phyloP scores from a whole-genome alignment of 2,888 invertebrate genomes.

The Hyppa rectilinea region DNA sequence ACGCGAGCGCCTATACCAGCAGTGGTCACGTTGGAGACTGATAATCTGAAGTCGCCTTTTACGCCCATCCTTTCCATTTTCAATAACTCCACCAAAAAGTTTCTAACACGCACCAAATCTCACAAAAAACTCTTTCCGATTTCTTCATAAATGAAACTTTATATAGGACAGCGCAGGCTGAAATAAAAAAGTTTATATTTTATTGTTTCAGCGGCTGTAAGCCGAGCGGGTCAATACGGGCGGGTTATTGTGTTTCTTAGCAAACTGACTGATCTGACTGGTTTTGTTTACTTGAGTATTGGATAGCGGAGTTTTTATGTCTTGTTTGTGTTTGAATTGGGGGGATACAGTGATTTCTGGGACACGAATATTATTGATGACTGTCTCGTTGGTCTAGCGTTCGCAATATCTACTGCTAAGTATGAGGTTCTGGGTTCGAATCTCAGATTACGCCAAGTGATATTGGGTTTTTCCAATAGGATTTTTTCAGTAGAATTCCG shows the following conservation, averaged over 20 bases:
- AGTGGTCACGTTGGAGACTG: too few species aligned
- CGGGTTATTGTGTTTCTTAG: constrained; percentile 59
- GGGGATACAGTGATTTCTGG: background rate
- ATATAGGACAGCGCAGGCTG: background rate
- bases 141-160: constrained; percentile 11
- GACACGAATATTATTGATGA: background rate
- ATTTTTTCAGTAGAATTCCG: too few species aligned
- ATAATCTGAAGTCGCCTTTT: background rate
- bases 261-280: constrained; percentile 43
- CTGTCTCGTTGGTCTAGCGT: too few species aligned
- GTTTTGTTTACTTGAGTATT: constrained; percentile 38
- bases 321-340: constrained; percentile 32
- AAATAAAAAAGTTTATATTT: constrained; percentile 53
- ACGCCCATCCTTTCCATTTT: background rate
- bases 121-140: background rate
- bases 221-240: constrained; percentile 43
- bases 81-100: background rate
- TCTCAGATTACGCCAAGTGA: too few species aligned
- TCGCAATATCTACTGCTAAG: too few species aligned
- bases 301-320: constrained; percentile 40
- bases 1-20: too few species aligned
- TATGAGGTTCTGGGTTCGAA: too few species aligned
- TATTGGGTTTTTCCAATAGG: too few species aligned
- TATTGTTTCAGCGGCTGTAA: constrained; percentile 39
- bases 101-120: background rate